Conservation (phyloP, 2,797 vertebrate genomes). For the Lepus townsendii region DNA sequence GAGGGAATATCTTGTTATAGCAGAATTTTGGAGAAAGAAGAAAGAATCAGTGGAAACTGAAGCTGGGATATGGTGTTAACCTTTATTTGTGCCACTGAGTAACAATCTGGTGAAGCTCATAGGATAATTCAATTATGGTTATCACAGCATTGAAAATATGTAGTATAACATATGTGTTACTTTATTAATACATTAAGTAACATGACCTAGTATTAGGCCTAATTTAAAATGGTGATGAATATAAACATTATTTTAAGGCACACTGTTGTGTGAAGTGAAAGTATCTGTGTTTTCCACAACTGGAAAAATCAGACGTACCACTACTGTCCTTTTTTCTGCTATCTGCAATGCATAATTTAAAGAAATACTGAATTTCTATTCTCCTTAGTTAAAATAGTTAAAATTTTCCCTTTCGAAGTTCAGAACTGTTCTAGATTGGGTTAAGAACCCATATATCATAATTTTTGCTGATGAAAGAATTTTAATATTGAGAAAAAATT, state of each 20-base stretch:
- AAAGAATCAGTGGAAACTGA: background rate
- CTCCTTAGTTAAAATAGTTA: background rate
- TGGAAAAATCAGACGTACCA: background rate
- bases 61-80: background rate
- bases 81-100: background rate
- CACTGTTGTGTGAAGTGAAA: background rate
- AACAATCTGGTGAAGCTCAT: background rate
- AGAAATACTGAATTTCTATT: background rate
- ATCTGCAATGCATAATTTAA: background rate
- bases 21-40: background rate
- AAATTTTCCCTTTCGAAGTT: background rate
- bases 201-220: background rate
- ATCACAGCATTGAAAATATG: background rate
- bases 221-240: background rate
- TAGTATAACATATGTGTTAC: background rate
- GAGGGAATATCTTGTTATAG: background rate
- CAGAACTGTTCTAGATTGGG: background rate
- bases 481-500: conserved; percentile 5
- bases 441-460: conserved; percentile 26
- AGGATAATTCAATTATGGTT: background rate
- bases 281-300: background rate
- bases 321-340: background rate
- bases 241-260: background rate
- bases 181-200: conserved; percentile 4
- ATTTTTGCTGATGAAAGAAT: background rate